Percentiles rank a stretch among this genome's conserved stretches.
Conservation (phyloP, 2,888 invertebrate genomes). For the Cylloceria caligata region DNA sequence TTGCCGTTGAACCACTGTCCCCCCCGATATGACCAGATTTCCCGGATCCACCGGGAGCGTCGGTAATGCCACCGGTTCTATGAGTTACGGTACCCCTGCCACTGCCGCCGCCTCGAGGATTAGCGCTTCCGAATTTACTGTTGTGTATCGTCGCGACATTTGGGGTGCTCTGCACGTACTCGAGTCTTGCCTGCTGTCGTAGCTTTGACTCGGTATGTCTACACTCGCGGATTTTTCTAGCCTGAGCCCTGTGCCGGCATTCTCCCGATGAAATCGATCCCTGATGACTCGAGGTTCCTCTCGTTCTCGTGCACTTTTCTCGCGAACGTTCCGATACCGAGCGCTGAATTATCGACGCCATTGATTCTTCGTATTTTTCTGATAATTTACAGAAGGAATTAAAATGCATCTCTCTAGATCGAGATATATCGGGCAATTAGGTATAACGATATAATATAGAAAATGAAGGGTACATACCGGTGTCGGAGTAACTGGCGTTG, state of each 20-base stretch:
- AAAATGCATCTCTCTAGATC: too few relatives aligned
- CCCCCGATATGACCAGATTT: slow-evolving; percentile 47
- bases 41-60: slow-evolving; percentile 16
- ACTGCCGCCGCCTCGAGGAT: slow-evolving; percentile 83
- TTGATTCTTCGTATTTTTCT: slow-evolving; percentile 81
- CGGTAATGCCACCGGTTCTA: slow-evolving; percentile 56
- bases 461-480: too few relatives aligned
- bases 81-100: slow-evolving; percentile 83
- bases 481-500: slow-evolving; percentile 81
- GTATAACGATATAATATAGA: too few relatives aligned
- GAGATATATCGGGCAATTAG: neutral
- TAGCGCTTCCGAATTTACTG: slow-evolving; percentile 86
- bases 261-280: slow-evolving; percentile 72
- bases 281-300: slow-evolving; percentile 60
- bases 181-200: slow-evolving; percentile 81
- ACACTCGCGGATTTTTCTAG: slow-evolving; percentile 77
- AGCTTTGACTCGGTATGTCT: slow-evolving; percentile 80
- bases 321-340: slow-evolving; percentile 85
- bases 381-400: slow-evolving; percentile 40
- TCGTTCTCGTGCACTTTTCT: slow-evolving; percentile 81
- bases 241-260: slow-evolving; percentile 78
- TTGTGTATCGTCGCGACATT: slow-evolving; percentile 86
- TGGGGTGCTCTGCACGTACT: slow-evolving; percentile 88
- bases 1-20: slow-evolving; percentile 77
- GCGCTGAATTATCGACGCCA: slow-evolving; percentile 83